A percentile compares a stretch with the other conserved stretches of the same genome.
phyloP scores from a whole-genome alignment of 1,140 invertebrate species.

The Euschistus heros region DNA sequence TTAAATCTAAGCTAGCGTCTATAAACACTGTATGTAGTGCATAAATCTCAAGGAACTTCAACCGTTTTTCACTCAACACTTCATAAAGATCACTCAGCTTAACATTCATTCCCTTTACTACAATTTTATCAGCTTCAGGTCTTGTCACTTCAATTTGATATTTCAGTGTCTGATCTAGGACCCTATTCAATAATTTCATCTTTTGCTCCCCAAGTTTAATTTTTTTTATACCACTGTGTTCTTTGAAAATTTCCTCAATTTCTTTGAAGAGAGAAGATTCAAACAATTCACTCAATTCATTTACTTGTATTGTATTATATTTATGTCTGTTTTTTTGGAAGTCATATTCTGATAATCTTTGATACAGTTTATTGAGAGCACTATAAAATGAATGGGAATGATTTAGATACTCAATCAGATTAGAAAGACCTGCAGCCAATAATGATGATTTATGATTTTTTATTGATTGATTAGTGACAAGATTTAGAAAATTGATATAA shows the following conservation, averaged over 20 bases:
- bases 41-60: not conserved
- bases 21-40: not conserved
- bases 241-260: not conserved
- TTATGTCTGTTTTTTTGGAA: not conserved
- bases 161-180: not conserved
- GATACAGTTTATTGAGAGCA: not conserved
- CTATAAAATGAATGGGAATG: not conserved
- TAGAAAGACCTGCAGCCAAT: not conserved
- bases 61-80: not conserved
- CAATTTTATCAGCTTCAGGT: not conserved
- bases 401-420: not conserved
- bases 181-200: not conserved
- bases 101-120: not conserved
- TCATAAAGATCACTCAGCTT: not conserved
- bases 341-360: not conserved
- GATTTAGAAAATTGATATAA: not conserved
- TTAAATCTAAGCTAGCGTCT: not conserved
- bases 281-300: not conserved
- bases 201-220: not conserved
- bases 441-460: not conserved
- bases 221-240: not conserved
- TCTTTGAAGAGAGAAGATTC: not conserved
- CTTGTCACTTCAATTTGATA: not conserved
- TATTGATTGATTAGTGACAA: not conserved
- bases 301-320: too few relatives aligned